These are phyloP conservation scores for Chromobotia macracanthus DNA, from an alignment of 2,797 vertebrate species.

Conservation along the genomic window DNA sequence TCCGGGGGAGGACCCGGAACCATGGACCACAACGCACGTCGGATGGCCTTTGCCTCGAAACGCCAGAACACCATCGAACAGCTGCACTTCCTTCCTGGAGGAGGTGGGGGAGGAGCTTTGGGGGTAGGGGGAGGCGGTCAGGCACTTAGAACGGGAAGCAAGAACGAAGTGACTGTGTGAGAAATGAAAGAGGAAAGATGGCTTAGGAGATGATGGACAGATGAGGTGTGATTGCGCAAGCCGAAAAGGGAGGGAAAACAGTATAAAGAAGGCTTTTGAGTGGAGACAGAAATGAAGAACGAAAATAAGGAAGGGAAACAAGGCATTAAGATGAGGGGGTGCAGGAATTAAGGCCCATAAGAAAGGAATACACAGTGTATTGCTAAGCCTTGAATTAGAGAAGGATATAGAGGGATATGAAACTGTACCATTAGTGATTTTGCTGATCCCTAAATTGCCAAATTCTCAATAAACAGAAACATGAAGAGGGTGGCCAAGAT, in stretches of 20 bases:
- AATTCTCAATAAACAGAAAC: conserved; percentile 51
- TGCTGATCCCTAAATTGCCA: conserved; percentile 47
- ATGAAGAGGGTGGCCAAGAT: conserved; percentile 56
- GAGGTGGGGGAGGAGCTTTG: conserved; percentile 69
- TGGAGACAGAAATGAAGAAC: neutral
- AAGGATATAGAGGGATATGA: conserved; percentile 20
- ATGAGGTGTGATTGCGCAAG: conserved; percentile 43
- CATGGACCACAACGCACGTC: conserved; percentile 70
- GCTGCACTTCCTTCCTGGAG: conserved; percentile 89
- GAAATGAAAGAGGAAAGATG: conserved; percentile 28
- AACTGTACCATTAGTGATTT: conserved; percentile 36
- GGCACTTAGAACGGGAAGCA: conserved; percentile 87
- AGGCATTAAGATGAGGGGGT: conserved; percentile 3
- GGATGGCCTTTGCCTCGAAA: conserved; percentile 86
- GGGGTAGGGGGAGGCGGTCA: conserved; percentile 69
- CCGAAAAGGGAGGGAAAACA: conserved; percentile 33
- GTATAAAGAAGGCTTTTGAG: neutral
- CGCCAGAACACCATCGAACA: conserved; percentile 91
- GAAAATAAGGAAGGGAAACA: conserved; percentile 7
- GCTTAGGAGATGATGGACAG: conserved; percentile 37
- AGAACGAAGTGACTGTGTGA: conserved; percentile 92
- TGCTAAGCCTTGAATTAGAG: conserved; percentile 23
- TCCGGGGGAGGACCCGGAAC: conserved; percentile 54
- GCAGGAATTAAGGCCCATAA: conserved; percentile 13
- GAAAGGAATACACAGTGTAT: conserved; percentile 19